A percentile compares a stretch with the other conserved stretches of the same genome.
Evolutionary conservation across 2,113 vertebrate species (phyloP).

Genomic region (Neoarius graeffei): DNA sequence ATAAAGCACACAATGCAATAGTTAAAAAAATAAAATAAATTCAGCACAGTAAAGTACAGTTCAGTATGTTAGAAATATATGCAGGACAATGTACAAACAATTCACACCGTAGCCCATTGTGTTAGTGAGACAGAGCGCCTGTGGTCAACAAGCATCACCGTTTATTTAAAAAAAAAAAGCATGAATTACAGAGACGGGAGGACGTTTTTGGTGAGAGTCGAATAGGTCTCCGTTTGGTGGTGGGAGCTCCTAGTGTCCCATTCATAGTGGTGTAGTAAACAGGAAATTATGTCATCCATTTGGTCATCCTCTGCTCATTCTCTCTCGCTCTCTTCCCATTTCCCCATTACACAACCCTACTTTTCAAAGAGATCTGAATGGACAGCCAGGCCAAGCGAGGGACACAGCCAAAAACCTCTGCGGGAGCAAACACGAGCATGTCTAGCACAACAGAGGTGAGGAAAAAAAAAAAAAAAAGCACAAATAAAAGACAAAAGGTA

Average conservation of each 20-base stretch:
- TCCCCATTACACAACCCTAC: conserved; percentile 51
- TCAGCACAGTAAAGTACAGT: neutral
- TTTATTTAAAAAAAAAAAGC: too few species aligned
- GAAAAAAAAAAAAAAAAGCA: neutral
- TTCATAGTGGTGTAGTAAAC: conserved; percentile 62
- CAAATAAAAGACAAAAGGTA: neutral
- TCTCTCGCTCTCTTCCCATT: conserved; percentile 42
- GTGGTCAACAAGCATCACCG: neutral
- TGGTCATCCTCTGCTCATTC: conserved; percentile 40
- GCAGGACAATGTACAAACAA: neutral
- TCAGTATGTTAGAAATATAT: neutral
- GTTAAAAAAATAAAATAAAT: neutral
- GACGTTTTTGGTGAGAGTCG: conserved; percentile 11
- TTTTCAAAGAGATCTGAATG: conserved; percentile 60
- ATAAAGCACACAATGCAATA: neutral
- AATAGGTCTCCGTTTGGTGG: conserved; percentile 25
- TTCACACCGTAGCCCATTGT: neutral
- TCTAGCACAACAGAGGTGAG: neutral
- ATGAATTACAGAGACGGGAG: neutral
- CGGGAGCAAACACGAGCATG: neutral
- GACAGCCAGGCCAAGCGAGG: conserved; percentile 49
- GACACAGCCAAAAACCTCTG: conserved; percentile 27
- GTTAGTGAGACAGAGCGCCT: neutral
- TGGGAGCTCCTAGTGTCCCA: conserved; percentile 56
- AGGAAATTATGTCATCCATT: conserved; percentile 65